Conservation (phyloP, 2,888 invertebrate genomes). For the Dendrolimus pini region DNA sequence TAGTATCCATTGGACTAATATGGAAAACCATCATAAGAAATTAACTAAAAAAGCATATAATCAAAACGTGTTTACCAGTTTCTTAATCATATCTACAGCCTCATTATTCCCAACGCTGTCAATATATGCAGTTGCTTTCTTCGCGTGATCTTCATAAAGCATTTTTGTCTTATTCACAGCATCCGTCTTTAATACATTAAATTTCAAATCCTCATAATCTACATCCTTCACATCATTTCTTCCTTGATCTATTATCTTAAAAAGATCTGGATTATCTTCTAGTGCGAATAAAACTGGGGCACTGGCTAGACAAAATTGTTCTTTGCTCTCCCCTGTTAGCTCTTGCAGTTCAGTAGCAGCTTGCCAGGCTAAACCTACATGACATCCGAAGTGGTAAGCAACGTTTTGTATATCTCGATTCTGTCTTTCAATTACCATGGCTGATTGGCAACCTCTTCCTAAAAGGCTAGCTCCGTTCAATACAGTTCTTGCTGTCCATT, state of each 20-base stretch:
- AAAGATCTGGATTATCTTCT: conserved; percentile 84
- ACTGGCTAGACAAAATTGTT: conserved; percentile 84
- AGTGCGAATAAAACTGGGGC: conserved; percentile 91
- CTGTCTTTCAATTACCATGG: conserved; percentile 85
- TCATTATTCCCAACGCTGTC: conserved; percentile 58
- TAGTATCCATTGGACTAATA: too few relatives aligned
- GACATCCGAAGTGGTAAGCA: conserved; percentile 88
- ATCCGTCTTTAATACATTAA: conserved; percentile 63
- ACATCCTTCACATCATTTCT: conserved; percentile 80
- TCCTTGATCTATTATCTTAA: conserved; percentile 79
- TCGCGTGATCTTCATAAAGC: conserved; percentile 59
- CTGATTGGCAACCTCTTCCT: conserved; percentile 88
- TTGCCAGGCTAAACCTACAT: conserved; percentile 89
- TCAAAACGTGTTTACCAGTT: conserved; percentile 58
- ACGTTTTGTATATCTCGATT: conserved; percentile 79
- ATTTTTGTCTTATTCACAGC: conserved; percentile 58
- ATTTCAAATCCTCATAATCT: conserved; percentile 79
- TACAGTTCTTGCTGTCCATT: conserved; percentile 85
- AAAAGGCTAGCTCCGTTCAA: conserved; percentile 80
- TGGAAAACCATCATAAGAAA: too few relatives aligned
- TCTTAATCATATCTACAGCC: conserved; percentile 64
- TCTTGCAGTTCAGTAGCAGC: conserved; percentile 69
- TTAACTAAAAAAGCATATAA: too few relatives aligned
- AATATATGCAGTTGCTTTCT: conserved; percentile 53
- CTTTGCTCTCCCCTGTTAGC: conserved; percentile 76